Conservation (phyloP, 1,140 invertebrate species). For the Nomia melanderi region DNA sequence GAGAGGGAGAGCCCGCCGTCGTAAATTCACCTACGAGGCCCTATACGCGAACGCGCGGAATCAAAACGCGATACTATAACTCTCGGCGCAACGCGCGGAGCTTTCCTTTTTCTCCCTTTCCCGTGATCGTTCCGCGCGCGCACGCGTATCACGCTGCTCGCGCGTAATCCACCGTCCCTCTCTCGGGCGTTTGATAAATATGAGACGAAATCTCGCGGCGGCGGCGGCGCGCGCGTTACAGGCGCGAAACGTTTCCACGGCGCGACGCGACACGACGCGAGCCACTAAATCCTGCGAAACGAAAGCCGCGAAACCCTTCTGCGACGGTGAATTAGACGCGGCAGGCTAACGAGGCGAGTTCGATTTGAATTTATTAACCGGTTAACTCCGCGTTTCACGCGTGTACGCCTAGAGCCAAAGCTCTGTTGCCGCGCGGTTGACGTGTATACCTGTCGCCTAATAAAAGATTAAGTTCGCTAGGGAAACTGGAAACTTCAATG, state of each 20-base stretch:
- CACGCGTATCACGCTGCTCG: constrained; percentile 24
- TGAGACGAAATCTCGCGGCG: constrained; percentile 1
- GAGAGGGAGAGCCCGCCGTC: constrained; percentile 35
- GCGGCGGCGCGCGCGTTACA: not conserved
- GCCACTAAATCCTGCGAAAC: constrained; percentile 29
- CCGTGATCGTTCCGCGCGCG: not conserved
- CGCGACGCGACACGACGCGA: no score
- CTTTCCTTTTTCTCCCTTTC: not conserved
- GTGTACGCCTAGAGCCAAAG: no score
- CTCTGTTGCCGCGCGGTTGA: no score
- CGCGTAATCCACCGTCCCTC: constrained; percentile 15
- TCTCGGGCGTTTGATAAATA: constrained; percentile 35
- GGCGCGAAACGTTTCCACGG: constrained; percentile 32
- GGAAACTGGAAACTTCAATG: no score
- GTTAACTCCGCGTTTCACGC: no score
- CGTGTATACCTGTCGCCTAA: no score
- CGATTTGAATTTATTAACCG: not conserved
- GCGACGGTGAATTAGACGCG: not conserved
- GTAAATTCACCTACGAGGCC: constrained; percentile 25
- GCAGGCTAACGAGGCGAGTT: not conserved
- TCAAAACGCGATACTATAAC: constrained; percentile 50
- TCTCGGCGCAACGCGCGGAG: not conserved
- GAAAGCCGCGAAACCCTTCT: not conserved
- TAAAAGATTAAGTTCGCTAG: no score
- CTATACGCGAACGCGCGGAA: constrained; percentile 38